phyloP scores from a whole-genome alignment of 2,888 invertebrate genomes.

The Ariolimax columbianus region DNA sequence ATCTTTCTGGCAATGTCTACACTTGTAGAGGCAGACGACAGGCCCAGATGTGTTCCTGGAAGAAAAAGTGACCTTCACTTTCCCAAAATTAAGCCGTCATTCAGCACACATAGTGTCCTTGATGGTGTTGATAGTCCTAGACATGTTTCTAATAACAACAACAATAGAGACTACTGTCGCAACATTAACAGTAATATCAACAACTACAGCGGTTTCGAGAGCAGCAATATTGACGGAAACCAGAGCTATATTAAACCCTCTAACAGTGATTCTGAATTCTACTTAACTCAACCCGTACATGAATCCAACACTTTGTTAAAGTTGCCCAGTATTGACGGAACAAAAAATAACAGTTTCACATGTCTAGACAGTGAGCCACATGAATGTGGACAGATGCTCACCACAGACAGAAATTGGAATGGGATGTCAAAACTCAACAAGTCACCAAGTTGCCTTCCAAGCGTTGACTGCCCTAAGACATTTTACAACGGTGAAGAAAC shows the following conservation, averaged over 20 bases:
- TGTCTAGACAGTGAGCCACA: conserved; percentile 26
- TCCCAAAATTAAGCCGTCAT: conserved; percentile 3
- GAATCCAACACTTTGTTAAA: conserved; percentile 39
- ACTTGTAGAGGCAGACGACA: not conserved
- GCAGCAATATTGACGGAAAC: not conserved
- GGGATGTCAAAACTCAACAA: not conserved
- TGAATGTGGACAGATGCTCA: not conserved
- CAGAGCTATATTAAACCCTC: not conserved
- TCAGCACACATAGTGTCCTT: not conserved
- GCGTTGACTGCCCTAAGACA: not conserved
- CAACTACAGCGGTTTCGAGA: not conserved
- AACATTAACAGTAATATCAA: not conserved
- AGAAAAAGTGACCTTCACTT: not conserved
- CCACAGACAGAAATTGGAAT: not conserved
- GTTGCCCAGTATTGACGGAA: conserved; percentile 37
- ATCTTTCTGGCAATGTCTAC: not conserved
- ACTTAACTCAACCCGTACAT: not conserved
- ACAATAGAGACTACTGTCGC: not conserved
- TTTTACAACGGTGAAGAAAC: not conserved
- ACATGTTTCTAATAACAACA: not conserved
- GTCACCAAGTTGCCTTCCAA: not conserved
- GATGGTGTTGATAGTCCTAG: not conserved
- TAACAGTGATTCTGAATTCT: too few relatives aligned
- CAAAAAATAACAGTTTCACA: conserved; percentile 40
- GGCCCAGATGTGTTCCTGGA: not conserved